Evolutionary conservation across 2,797 vertebrate species (phyloP).

Genomic region (Chelidonichthys spinosus): DNA sequence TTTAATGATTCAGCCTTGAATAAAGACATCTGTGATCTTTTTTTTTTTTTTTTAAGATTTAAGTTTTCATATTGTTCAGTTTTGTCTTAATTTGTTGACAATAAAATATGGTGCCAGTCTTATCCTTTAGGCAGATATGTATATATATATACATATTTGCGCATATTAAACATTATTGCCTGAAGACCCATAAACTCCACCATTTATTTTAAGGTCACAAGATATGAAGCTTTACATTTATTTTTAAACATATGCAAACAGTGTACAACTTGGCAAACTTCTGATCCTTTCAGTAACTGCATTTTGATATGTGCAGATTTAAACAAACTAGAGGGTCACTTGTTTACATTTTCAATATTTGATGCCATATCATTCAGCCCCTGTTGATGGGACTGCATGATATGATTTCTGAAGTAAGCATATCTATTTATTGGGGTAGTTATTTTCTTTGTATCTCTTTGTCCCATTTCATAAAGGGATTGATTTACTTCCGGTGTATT

Average conservation of each 20-base stretch:
- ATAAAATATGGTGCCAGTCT: neutral
- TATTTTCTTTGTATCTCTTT: neutral
- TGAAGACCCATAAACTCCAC: neutral
- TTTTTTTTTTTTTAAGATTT: neutral
- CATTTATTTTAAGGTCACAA: no score
- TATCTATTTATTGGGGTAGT: neutral
- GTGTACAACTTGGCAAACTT: neutral
- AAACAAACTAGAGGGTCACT: neutral
- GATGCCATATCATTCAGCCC: neutral
- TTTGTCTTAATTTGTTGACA: neutral
- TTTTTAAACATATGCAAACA: neutral
- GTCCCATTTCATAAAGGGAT: neutral
- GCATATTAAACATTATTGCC: neutral
- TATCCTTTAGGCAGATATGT: neutral
- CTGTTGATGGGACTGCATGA: neutral
- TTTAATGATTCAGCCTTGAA: neutral
- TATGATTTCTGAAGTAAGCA: neutral
- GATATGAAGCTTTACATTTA: neutral
- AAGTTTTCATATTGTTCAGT: neutral
- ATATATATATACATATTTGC: neutral
- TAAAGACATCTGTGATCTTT: neutral
- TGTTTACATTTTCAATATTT: neutral
- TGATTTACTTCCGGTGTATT: neutral
- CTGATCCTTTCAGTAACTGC: neutral
- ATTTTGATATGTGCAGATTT: neutral